phyloP scores from a whole-genome alignment of 2,888 invertebrate genomes.

The Pyrgus malvae region DNA sequence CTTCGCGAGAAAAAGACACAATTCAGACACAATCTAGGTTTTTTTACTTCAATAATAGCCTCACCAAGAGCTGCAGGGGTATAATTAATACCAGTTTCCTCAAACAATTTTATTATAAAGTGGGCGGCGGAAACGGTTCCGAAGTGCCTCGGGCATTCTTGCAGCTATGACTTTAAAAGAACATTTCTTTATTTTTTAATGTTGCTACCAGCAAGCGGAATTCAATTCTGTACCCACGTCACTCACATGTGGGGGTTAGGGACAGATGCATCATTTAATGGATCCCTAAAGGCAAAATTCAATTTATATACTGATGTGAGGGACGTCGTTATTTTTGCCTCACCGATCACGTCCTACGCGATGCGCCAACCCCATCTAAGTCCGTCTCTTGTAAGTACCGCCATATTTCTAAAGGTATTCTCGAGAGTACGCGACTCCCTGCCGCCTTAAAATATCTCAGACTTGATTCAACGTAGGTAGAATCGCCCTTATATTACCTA shows the following conservation, averaged over 20 bases:
- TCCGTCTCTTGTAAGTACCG: conserved; percentile 15
- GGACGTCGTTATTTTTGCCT: conserved; percentile 19
- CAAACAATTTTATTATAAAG: conserved; percentile 58
- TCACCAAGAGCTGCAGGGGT: neutral
- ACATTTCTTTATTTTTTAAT: conserved; percentile 59
- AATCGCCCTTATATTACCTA: neutral
- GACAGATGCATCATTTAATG: conserved; percentile 4
- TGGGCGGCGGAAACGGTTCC: conserved; percentile 37
- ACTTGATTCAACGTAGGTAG: neutral
- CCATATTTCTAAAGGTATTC: conserved; percentile 19
- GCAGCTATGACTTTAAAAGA: conserved; percentile 57
- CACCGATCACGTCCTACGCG: conserved; percentile 5
- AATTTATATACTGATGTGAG: conserved; percentile 16
- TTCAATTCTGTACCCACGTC: conserved; percentile 47
- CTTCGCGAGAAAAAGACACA: too few relatives aligned
- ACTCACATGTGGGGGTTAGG: conserved; percentile 36
- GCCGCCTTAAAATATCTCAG: neutral
- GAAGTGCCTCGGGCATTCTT: conserved; percentile 38
- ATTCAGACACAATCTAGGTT: too few relatives aligned
- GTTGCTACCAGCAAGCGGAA: conserved; percentile 41
- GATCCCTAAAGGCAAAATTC: conserved; percentile 4
- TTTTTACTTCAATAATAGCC: neutral
- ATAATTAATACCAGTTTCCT: conserved; percentile 38
- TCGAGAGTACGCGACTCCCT: neutral
- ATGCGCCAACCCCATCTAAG: conserved; percentile 3